Conservation (phyloP, 2,888 invertebrate genomes). For the Melolontha melolontha region DNA sequence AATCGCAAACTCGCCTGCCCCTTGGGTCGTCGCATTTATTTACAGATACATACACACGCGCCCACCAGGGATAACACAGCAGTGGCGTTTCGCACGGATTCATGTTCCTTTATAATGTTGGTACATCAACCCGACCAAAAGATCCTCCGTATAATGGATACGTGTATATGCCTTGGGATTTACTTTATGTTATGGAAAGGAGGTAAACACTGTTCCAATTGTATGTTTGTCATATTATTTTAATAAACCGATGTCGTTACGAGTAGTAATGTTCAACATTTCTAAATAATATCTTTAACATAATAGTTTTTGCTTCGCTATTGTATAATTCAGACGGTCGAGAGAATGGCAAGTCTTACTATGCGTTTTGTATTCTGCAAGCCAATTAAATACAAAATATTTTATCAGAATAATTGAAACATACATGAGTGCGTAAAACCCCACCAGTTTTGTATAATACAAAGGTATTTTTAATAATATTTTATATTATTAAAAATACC, state of each 20-base stretch:
- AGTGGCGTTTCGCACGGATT: conserved; percentile 25
- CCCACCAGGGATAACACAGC: neutral
- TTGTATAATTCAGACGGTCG: too few species aligned
- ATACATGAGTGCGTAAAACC: too few species aligned
- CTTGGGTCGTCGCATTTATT: conserved; percentile 22
- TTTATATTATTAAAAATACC: too few species aligned
- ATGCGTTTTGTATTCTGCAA: too few species aligned
- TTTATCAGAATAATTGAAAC: too few species aligned
- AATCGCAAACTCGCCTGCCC: conserved; percentile 26
- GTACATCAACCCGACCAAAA: conserved; percentile 10
- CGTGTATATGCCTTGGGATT: conserved; percentile 26
- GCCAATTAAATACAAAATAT: too few species aligned
- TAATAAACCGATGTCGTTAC: conserved; percentile 5
- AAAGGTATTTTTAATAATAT: too few species aligned
- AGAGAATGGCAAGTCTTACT: too few species aligned
- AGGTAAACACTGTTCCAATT: conserved; percentile 28
- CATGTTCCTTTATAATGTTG: conserved; percentile 29
- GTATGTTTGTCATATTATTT: conserved; percentile 9
- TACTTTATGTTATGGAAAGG: conserved; percentile 17
- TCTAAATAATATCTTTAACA: too few species aligned
- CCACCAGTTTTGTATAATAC: too few species aligned
- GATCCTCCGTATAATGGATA: conserved; percentile 12
- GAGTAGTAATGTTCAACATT: neutral
- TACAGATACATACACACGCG: conserved; percentile 12
- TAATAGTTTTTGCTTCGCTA: too few species aligned